These are phyloP conservation scores for Nannospalax galili DNA, from an alignment of 2,113 vertebrate genomes.

Conservation along the genomic window DNA sequence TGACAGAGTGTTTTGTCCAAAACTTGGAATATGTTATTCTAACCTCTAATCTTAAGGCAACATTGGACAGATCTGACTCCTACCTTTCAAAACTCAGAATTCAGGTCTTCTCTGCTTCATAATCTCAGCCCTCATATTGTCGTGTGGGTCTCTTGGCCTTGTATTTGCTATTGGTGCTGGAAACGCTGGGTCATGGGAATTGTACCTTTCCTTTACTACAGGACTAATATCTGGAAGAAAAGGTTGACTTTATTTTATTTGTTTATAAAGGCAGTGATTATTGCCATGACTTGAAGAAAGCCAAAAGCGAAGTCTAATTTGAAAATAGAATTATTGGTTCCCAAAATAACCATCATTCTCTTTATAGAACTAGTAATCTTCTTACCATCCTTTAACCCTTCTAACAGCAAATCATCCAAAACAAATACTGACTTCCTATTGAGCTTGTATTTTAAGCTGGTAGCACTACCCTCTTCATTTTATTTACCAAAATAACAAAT, in stretches of 20 bases:
- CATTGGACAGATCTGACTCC: not conserved
- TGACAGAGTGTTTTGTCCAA: not conserved
- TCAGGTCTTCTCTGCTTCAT: not conserved
- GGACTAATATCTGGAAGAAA: not conserved
- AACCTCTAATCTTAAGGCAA: not conserved
- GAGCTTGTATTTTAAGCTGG: not conserved
- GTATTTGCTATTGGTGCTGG: not conserved
- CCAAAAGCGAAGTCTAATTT: constrained; percentile 2
- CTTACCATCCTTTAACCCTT: not conserved
- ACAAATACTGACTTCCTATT: not conserved
- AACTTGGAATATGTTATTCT: not conserved
- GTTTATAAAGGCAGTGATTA: not conserved
- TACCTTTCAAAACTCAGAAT: not conserved
- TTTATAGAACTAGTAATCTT: not conserved
- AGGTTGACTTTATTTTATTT: constrained; percentile 2
- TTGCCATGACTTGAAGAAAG: not conserved
- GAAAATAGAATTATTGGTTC: constrained; percentile 23
- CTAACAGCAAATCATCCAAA: not conserved
- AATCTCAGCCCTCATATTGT: not conserved
- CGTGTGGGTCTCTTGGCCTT: not conserved
- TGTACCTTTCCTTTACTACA: not conserved
- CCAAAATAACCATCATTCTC: not conserved
- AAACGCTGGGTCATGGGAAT: not conserved
- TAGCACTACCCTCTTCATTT: not conserved
- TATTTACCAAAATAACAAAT: not conserved